Percentiles rank a stretch among this genome's conserved stretches.
phyloP scores from a whole-genome alignment of 2,113 vertebrate species.

The Symphodus melops region DNA sequence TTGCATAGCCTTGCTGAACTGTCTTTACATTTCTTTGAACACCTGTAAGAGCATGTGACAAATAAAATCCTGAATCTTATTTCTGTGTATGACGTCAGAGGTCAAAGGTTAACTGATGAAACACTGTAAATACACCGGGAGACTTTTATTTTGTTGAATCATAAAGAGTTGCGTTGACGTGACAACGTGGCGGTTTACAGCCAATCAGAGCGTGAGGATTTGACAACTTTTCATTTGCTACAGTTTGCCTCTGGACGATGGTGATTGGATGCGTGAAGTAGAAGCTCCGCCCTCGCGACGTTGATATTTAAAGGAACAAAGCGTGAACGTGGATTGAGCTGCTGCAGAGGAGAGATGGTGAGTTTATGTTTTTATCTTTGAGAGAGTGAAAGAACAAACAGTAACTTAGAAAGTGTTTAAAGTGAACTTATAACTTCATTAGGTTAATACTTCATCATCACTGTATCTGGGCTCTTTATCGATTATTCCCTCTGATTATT shows the following conservation, averaged over 20 bases:
- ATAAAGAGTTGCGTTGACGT: slow-evolving; percentile 41
- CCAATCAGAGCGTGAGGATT: slow-evolving; percentile 70
- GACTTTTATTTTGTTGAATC: neutral
- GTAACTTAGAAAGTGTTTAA: too few species aligned
- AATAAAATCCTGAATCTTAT: too few species aligned
- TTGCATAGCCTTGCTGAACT: too few species aligned
- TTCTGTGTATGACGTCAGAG: too few species aligned
- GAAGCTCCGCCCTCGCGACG: slow-evolving; percentile 40
- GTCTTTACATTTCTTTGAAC: too few species aligned
- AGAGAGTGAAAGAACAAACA: neutral
- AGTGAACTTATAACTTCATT: too few species aligned
- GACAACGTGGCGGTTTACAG: slow-evolving; percentile 85
- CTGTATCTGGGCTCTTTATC: too few species aligned
- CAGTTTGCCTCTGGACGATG: rapidly evolving
- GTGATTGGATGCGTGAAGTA: slow-evolving; percentile 45
- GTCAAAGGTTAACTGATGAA: too few species aligned
- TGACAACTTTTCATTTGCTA: slow-evolving; percentile 56
- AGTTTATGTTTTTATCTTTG: slow-evolving; percentile 15
- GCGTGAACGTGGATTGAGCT: slow-evolving; percentile 70
- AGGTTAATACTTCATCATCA: too few species aligned
- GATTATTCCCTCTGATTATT: too few species aligned
- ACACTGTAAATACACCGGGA: too few species aligned
- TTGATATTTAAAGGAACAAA: slow-evolving; percentile 70
- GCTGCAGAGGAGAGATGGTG: slow-evolving; percentile 23
- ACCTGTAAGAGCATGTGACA: too few species aligned